Conservation (phyloP, 2,113 vertebrate genomes). For the Triplophysa tibetana region DNA sequence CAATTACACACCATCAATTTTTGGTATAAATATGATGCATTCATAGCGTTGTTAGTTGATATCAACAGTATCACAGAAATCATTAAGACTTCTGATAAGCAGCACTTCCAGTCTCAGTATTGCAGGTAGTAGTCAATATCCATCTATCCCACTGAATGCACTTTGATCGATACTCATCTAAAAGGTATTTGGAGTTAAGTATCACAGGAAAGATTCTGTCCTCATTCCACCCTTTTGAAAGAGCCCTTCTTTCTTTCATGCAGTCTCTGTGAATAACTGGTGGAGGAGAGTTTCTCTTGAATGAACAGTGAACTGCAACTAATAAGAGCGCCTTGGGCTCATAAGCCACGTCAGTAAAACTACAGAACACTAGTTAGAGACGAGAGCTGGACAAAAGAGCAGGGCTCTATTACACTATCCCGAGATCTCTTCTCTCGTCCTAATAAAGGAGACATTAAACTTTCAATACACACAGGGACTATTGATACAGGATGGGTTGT, state of each 20-base stretch:
- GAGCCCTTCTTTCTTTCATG: conserved; percentile 32
- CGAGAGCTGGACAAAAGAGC: conserved; percentile 11
- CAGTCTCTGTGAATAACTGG: conserved; percentile 45
- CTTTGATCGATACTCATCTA: too few relatives aligned
- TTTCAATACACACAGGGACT: background rate
- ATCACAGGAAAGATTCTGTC: conserved; percentile 3
- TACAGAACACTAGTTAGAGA: conserved; percentile 39
- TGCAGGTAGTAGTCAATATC: too few relatives aligned
- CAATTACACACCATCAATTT: too few relatives aligned
- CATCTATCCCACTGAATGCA: too few relatives aligned
- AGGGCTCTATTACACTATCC: background rate
- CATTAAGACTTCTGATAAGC: too few relatives aligned
- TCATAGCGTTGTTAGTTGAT: too few relatives aligned
- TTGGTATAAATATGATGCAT: too few relatives aligned
- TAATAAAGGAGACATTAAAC: background rate
- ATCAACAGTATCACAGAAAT: too few relatives aligned
- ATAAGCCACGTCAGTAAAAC: conserved; percentile 38
- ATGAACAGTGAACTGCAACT: conserved; percentile 51
- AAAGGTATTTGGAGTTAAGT: conserved; percentile 8
- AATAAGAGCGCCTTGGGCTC: conserved; percentile 48
- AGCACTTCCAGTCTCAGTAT: too few relatives aligned
- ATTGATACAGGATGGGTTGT: background rate
- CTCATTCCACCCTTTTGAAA: conserved; percentile 11
- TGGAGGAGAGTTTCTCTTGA: conserved; percentile 47
- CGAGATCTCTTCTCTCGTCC: conserved; percentile 3